Percentiles rank a stretch among this genome's conserved stretches.
Conservation (phyloP, 2,113 vertebrate genomes). For the Maccullochella peelii region DNA sequence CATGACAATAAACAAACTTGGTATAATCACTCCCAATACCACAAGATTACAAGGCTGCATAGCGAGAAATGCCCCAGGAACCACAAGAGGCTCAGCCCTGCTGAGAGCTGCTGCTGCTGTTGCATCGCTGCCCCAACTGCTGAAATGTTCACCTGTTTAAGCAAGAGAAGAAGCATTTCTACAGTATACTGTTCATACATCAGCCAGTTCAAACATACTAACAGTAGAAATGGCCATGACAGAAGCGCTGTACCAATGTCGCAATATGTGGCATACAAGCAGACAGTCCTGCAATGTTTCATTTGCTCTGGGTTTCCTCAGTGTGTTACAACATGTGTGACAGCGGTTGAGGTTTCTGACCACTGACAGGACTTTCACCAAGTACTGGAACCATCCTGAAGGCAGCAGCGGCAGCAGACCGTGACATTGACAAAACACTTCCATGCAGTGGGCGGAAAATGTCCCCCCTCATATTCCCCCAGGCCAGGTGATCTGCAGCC, state of each 20-base stretch:
- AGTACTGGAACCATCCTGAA: constrained; percentile 45
- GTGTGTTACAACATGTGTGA: constrained; percentile 57
- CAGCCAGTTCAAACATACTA: neutral
- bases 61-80: constrained; percentile 73
- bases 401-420: constrained; percentile 58
- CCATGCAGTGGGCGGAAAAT: constrained; percentile 43
- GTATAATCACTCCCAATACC: constrained; percentile 71
- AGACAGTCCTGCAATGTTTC: constrained; percentile 13
- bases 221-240: neutral
- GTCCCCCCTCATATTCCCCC: constrained; percentile 57
- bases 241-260: constrained; percentile 13
- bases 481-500: constrained; percentile 66
- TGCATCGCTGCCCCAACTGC: constrained; percentile 30
- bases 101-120: constrained; percentile 56
- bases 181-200: constrained; percentile 6
- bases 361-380: constrained; percentile 68
- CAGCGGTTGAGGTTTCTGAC: constrained; percentile 75
- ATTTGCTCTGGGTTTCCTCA: constrained; percentile 39
- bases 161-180: constrained; percentile 29
- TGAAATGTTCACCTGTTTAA: constrained; percentile 55
- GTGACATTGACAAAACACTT: constrained; percentile 69
- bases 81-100: constrained; percentile 65
- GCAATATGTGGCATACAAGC: constrained; percentile 18
- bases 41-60: constrained; percentile 73
- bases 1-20: constrained; percentile 77